Base-by-base conservation (phyloP, 2,113 vertebrate genomes). In the Lagopus muta region DNA sequence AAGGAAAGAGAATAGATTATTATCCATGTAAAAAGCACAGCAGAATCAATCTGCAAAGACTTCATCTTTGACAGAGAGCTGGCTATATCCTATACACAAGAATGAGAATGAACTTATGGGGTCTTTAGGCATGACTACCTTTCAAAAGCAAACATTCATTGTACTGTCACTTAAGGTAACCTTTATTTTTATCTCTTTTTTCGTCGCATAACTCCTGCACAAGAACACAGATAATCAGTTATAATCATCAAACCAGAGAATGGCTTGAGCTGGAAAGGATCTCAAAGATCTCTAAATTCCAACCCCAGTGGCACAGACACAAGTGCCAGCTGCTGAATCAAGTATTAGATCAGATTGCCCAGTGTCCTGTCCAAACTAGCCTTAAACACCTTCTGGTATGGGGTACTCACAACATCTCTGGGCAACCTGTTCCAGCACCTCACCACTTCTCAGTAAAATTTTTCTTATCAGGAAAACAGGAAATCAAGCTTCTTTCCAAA, bases 401-500 rank as follows among this genome's bases (percentile, higher is more conserved):
- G 25, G 27, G 27, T 27, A 28, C 27, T 28, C 27, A 28, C 14
- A 28, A 54, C 14, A 54, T 16, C 27, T 54, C 14, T 54, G 52
- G 27, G 27, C 14, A 54, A 54, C 14, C 27, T 54, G 25, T 28
- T 28, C 52, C 14, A 28, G 27, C 15, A 16, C 52, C 52, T 9
- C 13, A 15, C 50, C 25, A 28, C 25, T 27, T 50, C 50, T 52
- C 50, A 54, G 27, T 50, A 54, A 28, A 54, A 28, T 6, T 8
- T 14, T 78, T 81, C 27, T 84, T 7, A 3, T 75, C 75, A 88
- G 54, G 38, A 66, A 38, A 36, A 78, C 8, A 34, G 43, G 34
- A 89, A 90, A 89, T 28, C 74, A 81, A 93, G 34, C 20, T 87
- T 93, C 28, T 86, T 83, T 78, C 45, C 87, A 87, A 82, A 82